A percentile compares a stretch with the other conserved stretches of the same genome.
phyloP scores from a whole-genome alignment of 2,797 vertebrate genomes.

The Enteromius treurensis region DNA sequence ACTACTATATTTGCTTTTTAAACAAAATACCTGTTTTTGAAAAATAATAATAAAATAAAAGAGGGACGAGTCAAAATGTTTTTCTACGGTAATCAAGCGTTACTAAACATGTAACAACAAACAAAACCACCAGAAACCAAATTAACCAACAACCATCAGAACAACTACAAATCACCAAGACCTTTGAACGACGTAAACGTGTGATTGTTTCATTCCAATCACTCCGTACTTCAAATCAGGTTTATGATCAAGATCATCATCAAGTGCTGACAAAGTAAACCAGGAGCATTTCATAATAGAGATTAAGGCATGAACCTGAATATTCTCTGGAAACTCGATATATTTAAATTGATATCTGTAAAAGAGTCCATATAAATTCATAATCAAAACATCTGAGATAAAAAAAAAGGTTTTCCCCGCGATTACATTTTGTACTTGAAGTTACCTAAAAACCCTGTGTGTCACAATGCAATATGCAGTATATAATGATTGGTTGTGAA shows the following conservation, averaged over 20 bases:
- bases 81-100: not conserved
- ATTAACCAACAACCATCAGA: not conserved
- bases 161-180: not conserved
- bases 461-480: not conserved
- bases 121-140: not conserved
- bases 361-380: slow-evolving; percentile 24
- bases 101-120: not conserved
- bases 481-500: not conserved
- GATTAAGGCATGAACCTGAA: slow-evolving; percentile 71
- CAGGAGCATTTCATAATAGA: slow-evolving; percentile 51
- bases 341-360: slow-evolving; percentile 12
- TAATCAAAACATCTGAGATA: slow-evolving; percentile 7
- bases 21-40: not conserved
- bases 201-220: no score
- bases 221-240: not conserved
- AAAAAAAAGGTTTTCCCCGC: not conserved
- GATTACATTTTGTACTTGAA: not conserved
- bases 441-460: slow-evolving; percentile 25
- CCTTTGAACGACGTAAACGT: no score
- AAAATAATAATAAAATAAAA: not conserved
- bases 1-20: not conserved
- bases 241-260: not conserved
- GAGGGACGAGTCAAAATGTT: not conserved
- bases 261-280: not conserved
- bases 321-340: not conserved